Percentiles rank a stretch among this genome's conserved stretches.
phyloP scores from a whole-genome alignment of 1,140 invertebrate species.

The Leptonema lineaticorne region DNA sequence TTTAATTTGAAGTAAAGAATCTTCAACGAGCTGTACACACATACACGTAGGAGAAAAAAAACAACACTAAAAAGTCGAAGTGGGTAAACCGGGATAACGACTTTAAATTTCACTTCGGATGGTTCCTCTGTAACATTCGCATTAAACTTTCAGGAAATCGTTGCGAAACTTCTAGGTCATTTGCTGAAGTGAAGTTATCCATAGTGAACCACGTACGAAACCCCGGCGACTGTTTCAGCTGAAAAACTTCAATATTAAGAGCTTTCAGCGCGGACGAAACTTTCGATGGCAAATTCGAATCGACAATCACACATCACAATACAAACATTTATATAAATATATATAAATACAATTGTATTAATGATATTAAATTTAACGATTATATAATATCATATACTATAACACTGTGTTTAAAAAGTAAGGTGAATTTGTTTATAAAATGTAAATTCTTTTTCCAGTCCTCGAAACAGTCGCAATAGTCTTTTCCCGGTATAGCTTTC shows the following conservation, averaged over 20 bases:
- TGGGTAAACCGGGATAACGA: too few species aligned
- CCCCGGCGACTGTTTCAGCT: not conserved
- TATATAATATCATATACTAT: not conserved
- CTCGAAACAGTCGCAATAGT: too few species aligned
- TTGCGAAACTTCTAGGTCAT: conserved; percentile 1
- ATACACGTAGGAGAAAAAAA: too few species aligned
- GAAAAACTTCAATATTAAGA: conserved; percentile 13
- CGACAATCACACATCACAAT: not conserved
- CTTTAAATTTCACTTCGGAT: too few species aligned
- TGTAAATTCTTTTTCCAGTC: too few species aligned
- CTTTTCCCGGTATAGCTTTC: too few species aligned
- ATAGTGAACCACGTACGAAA: not conserved
- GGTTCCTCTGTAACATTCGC: not conserved
- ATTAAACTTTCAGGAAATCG: conserved; percentile 14
- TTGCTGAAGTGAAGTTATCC: conserved; percentile 5
- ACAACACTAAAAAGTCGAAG: too few species aligned
- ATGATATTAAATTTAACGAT: not conserved
- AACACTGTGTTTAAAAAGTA: not conserved
- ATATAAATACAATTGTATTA: not conserved
- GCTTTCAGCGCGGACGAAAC: not conserved
- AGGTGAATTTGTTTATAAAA: not conserved
- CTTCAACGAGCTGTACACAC: too few species aligned
- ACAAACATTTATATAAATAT: not conserved
- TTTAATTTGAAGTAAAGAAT: too few species aligned
- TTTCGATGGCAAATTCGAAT: not conserved